These are phyloP conservation scores for Protaetia brevitarsis DNA, from an alignment of 1,140 invertebrate genomes.

Conservation along the genomic window DNA sequence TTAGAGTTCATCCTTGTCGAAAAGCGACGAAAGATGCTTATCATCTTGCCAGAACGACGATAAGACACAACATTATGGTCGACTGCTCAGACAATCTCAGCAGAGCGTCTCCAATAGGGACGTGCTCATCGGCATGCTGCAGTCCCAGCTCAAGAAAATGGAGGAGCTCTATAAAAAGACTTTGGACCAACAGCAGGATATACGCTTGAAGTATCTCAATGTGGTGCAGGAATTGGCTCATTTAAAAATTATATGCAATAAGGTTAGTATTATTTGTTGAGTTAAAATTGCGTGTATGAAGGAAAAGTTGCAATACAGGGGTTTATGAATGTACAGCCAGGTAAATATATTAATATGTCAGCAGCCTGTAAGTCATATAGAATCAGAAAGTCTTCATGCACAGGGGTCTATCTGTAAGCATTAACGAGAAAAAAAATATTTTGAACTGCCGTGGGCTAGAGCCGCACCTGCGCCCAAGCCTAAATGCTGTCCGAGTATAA, in stretches of 20 bases:
- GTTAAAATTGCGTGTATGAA: too few species aligned
- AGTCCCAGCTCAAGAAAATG: constrained; percentile 32
- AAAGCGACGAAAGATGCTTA: background rate
- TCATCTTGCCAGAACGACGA: constrained; percentile 6
- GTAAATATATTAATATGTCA: too few species aligned
- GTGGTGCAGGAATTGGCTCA: constrained; percentile 9
- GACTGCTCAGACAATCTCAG: constrained; percentile 30
- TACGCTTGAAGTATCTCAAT: constrained; percentile 29
- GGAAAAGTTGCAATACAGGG: too few species aligned
- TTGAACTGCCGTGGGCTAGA: too few species aligned
- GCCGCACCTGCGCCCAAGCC: too few species aligned
- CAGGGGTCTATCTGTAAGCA: too few species aligned
- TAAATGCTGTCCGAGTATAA: too few species aligned
- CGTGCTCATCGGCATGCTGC: constrained; percentile 29
- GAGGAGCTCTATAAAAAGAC: constrained; percentile 34
- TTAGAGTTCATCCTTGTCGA: background rate
- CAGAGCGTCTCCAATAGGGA: constrained; percentile 30
- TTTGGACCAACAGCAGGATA: constrained; percentile 31
- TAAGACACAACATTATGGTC: background rate
- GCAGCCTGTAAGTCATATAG: too few species aligned
- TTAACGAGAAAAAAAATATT: too few species aligned
- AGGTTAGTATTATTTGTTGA: constrained; percentile 2
- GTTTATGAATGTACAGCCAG: too few species aligned
- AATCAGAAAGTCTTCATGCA: too few species aligned
- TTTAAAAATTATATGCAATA: constrained; percentile 22